Base-by-base conservation (phyloP, 2,113 vertebrate genomes). In the Seriola quinqueradiata region DNA sequence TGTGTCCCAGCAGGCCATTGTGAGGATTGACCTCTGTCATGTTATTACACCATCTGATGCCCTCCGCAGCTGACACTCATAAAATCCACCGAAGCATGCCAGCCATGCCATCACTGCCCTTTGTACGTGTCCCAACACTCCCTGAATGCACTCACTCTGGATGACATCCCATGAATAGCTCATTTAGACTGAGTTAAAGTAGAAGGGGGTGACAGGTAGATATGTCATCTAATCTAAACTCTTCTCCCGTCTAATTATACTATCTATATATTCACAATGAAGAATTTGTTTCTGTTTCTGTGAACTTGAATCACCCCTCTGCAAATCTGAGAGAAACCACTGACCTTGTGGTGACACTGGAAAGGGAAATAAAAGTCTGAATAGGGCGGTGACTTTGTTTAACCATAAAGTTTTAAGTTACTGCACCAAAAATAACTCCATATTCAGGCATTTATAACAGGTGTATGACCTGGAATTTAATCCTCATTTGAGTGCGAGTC, bases 41-140 rank as follows among this genome's bases (percentile, higher is more conserved):
- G 83, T 82, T 79, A 82, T 88, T 83, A 73, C 89, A 82, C 88
- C 86, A 87, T 90, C 70, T 60, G 69, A 88, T 75, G 85, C 65
- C 79, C 44, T 38, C 54, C 4, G 52, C 93, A 94, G 91, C 93
- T 92, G 92, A 77, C 61, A 32, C 75, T 75, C 68, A 32, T 91
- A 77, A 89, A 92, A 72, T 21, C 77, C 83, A 78, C 52, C 42
- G 67, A 63, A 70, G 85, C 89, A 80, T 84, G 87, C 87, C 92
- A 46, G 75, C 82, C 89, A 76, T 89, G 90, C 86, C 87, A 82
- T 83, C 83, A 5, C 75, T 73, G 83, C 78, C 81, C 81, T 79
- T 64, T 78, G 57, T 69, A 77, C 66, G 63, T 66, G 90, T 84
- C 90, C 83, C 67, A 81, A 70, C 90, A 84, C 88, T 81, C 78